A percentile compares a stretch with the other conserved stretches of the same genome.
Conservation (phyloP, 1,140 invertebrate species). For the Drosophila varians region DNA sequence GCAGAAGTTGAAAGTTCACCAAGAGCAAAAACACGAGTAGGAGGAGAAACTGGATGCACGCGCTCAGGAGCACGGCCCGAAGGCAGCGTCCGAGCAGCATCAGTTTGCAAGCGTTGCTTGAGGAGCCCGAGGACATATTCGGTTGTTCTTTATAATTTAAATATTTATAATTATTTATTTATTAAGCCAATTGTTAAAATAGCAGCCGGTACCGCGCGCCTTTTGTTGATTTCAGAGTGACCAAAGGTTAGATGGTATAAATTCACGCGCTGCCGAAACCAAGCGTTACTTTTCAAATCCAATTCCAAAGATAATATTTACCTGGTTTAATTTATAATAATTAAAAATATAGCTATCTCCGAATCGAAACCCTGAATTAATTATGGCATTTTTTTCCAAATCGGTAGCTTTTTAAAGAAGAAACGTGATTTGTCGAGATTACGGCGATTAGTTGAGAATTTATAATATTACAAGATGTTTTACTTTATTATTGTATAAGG, state of each 20-base stretch:
- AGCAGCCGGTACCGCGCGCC: conserved; percentile 26
- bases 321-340: no score
- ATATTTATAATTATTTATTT: no score
- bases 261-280: no score
- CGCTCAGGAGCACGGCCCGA: conserved; percentile 55
- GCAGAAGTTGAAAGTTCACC: conserved; percentile 85
- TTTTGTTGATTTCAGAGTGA: conserved; percentile 23
- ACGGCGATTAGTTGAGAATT: no score
- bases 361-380: no score
- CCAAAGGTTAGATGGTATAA: not conserved
- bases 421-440: no score
- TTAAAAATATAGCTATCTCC: no score
- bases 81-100: conserved; percentile 58
- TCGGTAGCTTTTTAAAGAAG: no score
- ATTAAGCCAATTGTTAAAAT: conserved; percentile 1
- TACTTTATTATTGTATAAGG: no score
- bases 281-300: not conserved
- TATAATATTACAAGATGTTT: no score
- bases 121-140: conserved; percentile 21
- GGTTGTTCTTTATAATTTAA: no score
- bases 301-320: not conserved
- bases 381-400: no score
- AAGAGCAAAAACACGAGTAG: conserved; percentile 85
- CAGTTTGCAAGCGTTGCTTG: conserved; percentile 44
- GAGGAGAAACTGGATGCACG: conserved; percentile 74